These are phyloP conservation scores for Acheta domesticus DNA, from an alignment of 2,888 invertebrate genomes.

Conservation along the genomic window DNA sequence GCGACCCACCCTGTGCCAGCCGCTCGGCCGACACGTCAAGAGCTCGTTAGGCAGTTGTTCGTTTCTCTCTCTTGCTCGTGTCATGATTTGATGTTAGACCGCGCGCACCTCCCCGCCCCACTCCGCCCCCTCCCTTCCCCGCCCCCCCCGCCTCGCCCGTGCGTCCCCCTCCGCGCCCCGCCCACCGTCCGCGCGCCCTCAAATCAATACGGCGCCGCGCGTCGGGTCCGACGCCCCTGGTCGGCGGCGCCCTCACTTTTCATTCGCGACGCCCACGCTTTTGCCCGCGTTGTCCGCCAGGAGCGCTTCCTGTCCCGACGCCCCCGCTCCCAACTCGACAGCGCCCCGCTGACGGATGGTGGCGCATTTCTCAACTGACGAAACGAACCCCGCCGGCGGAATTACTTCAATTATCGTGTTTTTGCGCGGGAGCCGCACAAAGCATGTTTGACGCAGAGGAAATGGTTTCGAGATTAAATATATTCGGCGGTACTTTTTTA, in stretches of 20 bases:
- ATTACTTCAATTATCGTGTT: too few relatives aligned
- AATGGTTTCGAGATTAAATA: too few relatives aligned
- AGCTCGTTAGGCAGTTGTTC: slow-evolving; percentile 18
- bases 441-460: too few relatives aligned
- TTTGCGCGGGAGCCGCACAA: too few relatives aligned
- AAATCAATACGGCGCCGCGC: slow-evolving; percentile 3
- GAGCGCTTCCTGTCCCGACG: neutral
- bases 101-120: neutral
- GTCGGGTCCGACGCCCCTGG: neutral
- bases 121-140: too few relatives aligned
- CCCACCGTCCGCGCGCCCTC: too few relatives aligned
- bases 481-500: too few relatives aligned
- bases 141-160: neutral
- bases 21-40: slow-evolving; percentile 10
- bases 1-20: neutral
- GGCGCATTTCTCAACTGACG: too few relatives aligned
- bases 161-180: neutral
- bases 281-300: neutral
- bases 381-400: too few relatives aligned
- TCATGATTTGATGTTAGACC: slow-evolving; percentile 3
- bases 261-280: neutral
- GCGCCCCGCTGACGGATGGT: too few relatives aligned
- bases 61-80: slow-evolving; percentile 6
- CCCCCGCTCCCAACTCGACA: neutral
- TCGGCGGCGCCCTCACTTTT: neutral